phyloP scores from a whole-genome alignment of 1,140 invertebrate genomes.

The Anoplolepis gracilipes region DNA sequence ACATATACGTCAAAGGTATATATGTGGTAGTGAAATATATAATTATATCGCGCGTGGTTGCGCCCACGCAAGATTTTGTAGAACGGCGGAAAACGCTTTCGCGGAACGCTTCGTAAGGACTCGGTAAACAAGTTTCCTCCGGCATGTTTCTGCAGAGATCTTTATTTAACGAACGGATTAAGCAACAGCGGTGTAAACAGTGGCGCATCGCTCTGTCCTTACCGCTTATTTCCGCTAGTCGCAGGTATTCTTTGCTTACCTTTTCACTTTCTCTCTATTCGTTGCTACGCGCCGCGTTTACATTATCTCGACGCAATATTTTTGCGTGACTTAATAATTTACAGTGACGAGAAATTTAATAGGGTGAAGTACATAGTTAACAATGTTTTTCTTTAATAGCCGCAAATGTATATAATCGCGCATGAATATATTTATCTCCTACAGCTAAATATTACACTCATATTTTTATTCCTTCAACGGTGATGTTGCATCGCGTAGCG shows the following conservation, averaged over 20 bases:
- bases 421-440: neutral
- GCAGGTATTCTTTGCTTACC: neutral
- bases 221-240: constrained; percentile 47
- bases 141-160: constrained; percentile 28
- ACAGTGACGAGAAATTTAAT: neutral
- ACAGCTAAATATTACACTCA: neutral
- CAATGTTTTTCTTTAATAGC: neutral
- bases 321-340: neutral
- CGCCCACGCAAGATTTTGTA: constrained; percentile 21
- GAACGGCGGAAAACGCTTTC: constrained; percentile 21
- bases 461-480: constrained; percentile 12
- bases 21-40: neutral
- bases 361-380: neutral
- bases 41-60: constrained; percentile 32
- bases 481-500: neutral
- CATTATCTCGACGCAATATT: constrained; percentile 24
- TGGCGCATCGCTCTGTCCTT: constrained; percentile 33
- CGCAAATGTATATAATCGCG: neutral
- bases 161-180: constrained; percentile 73
- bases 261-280: constrained; percentile 25
- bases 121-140: constrained; percentile 44
- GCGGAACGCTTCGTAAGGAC: neutral
- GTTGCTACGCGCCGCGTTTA: neutral
- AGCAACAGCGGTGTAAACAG: constrained; percentile 50
- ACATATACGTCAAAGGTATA: neutral